Evolutionary conservation across 2,888 invertebrate genomes (phyloP).

Genomic region (Quadroppia sp.): DNA sequence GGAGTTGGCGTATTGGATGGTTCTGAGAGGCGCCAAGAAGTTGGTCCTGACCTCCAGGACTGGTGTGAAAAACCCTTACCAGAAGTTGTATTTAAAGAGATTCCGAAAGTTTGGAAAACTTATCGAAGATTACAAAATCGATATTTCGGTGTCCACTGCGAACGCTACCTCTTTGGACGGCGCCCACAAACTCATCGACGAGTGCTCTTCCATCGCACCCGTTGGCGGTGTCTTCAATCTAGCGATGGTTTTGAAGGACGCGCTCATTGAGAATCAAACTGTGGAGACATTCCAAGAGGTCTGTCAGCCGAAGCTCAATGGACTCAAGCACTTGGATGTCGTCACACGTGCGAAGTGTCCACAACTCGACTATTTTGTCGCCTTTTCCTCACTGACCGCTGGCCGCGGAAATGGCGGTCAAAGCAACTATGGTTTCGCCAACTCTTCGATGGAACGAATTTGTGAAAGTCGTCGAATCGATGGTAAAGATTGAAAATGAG

Average conservation of each 20-base stretch:
- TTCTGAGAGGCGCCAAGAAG: slow-evolving; percentile 77
- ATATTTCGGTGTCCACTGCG: slow-evolving; percentile 64
- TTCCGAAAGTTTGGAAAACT: slow-evolving; percentile 50
- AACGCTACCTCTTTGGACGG: slow-evolving; percentile 68
- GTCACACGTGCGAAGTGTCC: slow-evolving; percentile 73
- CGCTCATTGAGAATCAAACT: slow-evolving; percentile 77
- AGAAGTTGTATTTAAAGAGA: slow-evolving; percentile 72
- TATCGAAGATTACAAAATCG: slow-evolving; percentile 61
- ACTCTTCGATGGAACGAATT: slow-evolving; percentile 94
- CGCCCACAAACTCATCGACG: slow-evolving; percentile 64
- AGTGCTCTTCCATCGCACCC: slow-evolving; percentile 65
- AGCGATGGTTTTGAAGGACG: slow-evolving; percentile 75
- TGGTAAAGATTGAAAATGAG: too few species aligned
- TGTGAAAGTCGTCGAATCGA: slow-evolving; percentile 76
- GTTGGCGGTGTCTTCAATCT: slow-evolving; percentile 88
- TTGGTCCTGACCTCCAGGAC: slow-evolving; percentile 82
- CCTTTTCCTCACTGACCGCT: slow-evolving; percentile 92
- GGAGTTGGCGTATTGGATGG: slow-evolving; percentile 85
- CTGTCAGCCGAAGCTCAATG: slow-evolving; percentile 75
- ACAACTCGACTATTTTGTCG: slow-evolving; percentile 81
- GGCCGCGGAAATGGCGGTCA: slow-evolving; percentile 95
- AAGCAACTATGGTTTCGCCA: slow-evolving; percentile 91
- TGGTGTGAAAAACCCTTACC: slow-evolving; percentile 87
- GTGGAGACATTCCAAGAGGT: slow-evolving; percentile 74
- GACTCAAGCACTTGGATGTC: slow-evolving; percentile 73